Evolutionary conservation across 2,888 invertebrate genomes (phyloP).

Genomic region (Phalera bucephala): DNA sequence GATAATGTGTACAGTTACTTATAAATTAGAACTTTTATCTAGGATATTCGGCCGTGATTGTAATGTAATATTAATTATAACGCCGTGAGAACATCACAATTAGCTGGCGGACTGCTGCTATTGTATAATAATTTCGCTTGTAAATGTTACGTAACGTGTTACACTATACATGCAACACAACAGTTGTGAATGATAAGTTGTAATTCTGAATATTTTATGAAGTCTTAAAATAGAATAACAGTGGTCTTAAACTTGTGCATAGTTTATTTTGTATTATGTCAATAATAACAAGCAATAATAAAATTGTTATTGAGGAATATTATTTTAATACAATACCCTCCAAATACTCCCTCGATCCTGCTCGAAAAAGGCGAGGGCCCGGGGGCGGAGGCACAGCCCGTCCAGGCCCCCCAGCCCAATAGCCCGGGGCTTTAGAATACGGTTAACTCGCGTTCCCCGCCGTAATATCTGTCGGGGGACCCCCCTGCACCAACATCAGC

Average conservation of each 20-base stretch:
- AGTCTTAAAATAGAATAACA: slow-evolving; percentile 64
- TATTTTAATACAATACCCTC: slow-evolving; percentile 30
- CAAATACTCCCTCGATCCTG: too few relatives aligned
- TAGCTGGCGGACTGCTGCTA: slow-evolving; percentile 56
- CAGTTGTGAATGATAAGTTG: slow-evolving; percentile 53
- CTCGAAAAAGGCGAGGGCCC: too few relatives aligned
- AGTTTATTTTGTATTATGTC: slow-evolving; percentile 88
- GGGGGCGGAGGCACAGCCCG: too few relatives aligned
- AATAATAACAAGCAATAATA: slow-evolving; percentile 86
- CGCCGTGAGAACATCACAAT: slow-evolving; percentile 64
- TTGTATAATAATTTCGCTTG: slow-evolving; percentile 60
- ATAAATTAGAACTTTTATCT: slow-evolving; percentile 55
- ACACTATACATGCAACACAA: slow-evolving; percentile 24
- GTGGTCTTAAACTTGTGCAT: slow-evolving; percentile 84
- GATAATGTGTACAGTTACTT: slow-evolving; percentile 71
- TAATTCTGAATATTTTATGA: slow-evolving; percentile 66
- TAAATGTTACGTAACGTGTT: slow-evolving; percentile 45
- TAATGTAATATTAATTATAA: slow-evolving; percentile 53
- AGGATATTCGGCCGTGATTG: slow-evolving; percentile 68
- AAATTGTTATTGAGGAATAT: slow-evolving; percentile 82
- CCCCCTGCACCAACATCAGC: too few relatives aligned
- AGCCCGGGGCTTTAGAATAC: too few relatives aligned
- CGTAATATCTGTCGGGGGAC: too few relatives aligned
- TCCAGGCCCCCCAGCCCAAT: too few relatives aligned
- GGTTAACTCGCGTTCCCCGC: too few relatives aligned